Evolutionary conservation across 2,888 invertebrate genomes (phyloP), one percentile per base, ranked within the genome.

Genomic region (Pristionchus fissidentatus): DNA sequence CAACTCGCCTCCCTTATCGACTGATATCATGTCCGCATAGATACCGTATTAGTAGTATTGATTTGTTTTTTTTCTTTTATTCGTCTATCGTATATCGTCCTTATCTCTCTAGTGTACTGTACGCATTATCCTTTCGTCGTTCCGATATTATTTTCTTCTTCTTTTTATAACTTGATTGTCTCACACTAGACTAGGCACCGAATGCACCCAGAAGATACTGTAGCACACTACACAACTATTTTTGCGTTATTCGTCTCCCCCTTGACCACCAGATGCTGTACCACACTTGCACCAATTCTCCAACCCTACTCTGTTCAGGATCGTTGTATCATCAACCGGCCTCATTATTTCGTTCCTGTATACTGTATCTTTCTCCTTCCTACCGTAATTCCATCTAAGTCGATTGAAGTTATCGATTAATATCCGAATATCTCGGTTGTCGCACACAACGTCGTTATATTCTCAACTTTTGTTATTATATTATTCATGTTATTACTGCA

Each of bases 101-200:
- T 66, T 35, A 19, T 43, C 29, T 43, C 46, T 26, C 8, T n/a
- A 46, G 29, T 75, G 75, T 75, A 75, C 29, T 15, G 5, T 26
- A 75, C 19, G 19, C 10, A 19, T 19, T 49, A 49, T 13, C 10
- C 49, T 19, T 13, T 19, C 49, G 19, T 49, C 19, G 43, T 46
- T 29, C 41, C 75, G 4, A 32, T 46, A 22, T 8, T 46, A 29
- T 19, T 75, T 26, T 75, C 41, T 41, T 22, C n/a, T 22, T 19
- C 4, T 62, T 10, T 41, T 10, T 32, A 38, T 32, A 38, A 38
- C 38, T 66, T 66, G 66, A 66, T 38, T 66, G 66, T 66, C 38
- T 66, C 66, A 66, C 66, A 38, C 66, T 66, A 66, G 66, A 35
- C 38, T 66, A 66, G 66, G 66, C 66, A 66, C 66, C 19, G 66